Evolutionary conservation across 2,113 vertebrate species (phyloP).

Genomic region (Pteruthius melanotis): DNA sequence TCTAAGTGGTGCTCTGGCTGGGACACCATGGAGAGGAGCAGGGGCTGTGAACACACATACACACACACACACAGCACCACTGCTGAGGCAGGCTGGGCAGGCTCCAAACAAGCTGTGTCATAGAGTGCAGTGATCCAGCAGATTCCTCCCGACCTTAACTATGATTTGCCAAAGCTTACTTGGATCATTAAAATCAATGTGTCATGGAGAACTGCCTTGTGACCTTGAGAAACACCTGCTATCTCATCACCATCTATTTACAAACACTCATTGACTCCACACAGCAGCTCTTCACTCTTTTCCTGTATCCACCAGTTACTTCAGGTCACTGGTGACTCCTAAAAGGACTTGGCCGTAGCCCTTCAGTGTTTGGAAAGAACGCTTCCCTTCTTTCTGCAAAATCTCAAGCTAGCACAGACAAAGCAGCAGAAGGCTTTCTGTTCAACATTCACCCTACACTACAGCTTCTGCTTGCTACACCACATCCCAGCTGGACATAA

Average conservation of each 20-base stretch:
- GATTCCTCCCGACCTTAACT: not conserved
- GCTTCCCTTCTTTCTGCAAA: not conserved
- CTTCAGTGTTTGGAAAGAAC: not conserved
- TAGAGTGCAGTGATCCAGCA: not conserved
- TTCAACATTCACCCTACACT: not conserved
- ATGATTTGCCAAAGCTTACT: not conserved
- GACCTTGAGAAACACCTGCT: not conserved
- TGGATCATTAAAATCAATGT: not conserved
- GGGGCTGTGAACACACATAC: not conserved
- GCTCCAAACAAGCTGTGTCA: not conserved
- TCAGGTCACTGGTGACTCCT: not conserved
- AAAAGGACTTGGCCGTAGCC: not conserved
- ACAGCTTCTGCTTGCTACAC: not conserved
- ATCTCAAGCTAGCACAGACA: not conserved
- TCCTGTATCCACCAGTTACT: not conserved
- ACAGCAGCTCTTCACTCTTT: not conserved
- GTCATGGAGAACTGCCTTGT: not conserved
- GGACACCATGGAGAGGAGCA: not conserved
- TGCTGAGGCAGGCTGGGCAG: not conserved
- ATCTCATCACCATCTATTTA: not conserved
- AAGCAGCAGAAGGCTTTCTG: not conserved
- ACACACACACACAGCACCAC: not conserved
- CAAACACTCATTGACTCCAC: not conserved
- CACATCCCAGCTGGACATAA: not conserved
- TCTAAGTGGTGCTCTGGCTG: not conserved